Conservation (phyloP, 2,888 invertebrate genomes). For the Alentia gelatinosa region DNA sequence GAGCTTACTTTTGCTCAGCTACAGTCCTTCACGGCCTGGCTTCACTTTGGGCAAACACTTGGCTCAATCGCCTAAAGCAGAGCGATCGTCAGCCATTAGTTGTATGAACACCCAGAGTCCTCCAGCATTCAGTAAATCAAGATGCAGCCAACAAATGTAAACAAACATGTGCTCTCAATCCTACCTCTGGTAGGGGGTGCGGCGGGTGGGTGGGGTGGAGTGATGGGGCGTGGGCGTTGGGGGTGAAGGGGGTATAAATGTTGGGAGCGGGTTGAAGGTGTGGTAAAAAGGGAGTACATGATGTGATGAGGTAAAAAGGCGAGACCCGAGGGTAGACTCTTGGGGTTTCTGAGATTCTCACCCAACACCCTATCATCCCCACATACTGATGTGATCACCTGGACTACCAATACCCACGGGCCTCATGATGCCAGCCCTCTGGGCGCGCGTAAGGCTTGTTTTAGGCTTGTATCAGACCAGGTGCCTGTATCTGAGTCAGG, state of each 20-base stretch:
- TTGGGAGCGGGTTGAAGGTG: not conserved
- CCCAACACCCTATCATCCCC: not conserved
- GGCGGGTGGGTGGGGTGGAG: not conserved
- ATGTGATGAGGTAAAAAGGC: no score
- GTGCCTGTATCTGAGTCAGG: not conserved
- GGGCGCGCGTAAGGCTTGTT: not conserved
- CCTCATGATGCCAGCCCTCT: not conserved
- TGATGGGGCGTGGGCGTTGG: no score
- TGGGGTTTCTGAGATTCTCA: not conserved
- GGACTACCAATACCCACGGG: not conserved
- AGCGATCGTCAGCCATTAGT: no score
- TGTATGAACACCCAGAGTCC: no score
- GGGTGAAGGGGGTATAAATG: no score
- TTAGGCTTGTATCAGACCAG: not conserved
- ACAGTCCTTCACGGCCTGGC: no score
- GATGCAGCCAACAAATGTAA: not conserved
- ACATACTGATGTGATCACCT: not conserved
- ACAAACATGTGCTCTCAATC: not conserved
- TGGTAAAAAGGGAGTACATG: no score
- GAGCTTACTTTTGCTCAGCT: no score
- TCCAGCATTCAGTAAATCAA: not conserved
- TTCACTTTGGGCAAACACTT: no score
- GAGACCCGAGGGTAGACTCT: no score
- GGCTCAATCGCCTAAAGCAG: no score
- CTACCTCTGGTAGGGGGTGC: not conserved